Evolutionary conservation across 2,113 vertebrate genomes (phyloP).

Genomic region (Triplophysa tibetana): DNA sequence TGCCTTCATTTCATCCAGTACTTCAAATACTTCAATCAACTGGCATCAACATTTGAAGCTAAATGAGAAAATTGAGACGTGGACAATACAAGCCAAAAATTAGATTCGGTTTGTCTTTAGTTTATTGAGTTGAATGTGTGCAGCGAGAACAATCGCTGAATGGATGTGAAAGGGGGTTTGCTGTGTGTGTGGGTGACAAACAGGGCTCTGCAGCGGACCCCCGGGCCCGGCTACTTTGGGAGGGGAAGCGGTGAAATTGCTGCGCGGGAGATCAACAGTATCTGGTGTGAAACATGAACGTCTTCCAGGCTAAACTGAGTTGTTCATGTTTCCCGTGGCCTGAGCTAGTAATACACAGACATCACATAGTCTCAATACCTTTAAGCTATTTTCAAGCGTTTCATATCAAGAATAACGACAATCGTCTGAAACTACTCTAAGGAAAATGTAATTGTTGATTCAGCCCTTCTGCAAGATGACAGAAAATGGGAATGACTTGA

Average conservation of each 20-base stretch:
- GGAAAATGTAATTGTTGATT: constrained; percentile 10
- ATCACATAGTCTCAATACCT: constrained; percentile 9
- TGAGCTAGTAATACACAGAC: constrained; percentile 43
- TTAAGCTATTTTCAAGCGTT: constrained; percentile 52
- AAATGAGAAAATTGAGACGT: background rate
- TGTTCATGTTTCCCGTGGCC: constrained; percentile 65
- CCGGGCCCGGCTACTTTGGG: constrained; percentile 43
- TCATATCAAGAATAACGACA: constrained; percentile 52
- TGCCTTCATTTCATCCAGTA: background rate
- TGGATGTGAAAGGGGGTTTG: constrained; percentile 39
- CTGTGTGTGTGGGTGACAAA: constrained; percentile 25
- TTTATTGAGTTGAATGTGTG: constrained; percentile 27
- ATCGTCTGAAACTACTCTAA: constrained; percentile 19
- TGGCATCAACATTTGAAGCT: background rate
- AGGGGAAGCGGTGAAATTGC: constrained; percentile 45
- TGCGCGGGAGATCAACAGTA: constrained; percentile 60
- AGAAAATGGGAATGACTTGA: constrained; percentile 8
- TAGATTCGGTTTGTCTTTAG: constrained; percentile 20
- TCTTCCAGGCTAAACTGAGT: constrained; percentile 58
- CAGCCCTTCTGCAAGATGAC: background rate
- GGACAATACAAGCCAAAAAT: constrained; percentile 27
- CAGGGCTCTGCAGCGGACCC: constrained; percentile 12
- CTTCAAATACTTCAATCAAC: background rate
- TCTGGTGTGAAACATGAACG: constrained; percentile 63
- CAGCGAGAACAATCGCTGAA: constrained; percentile 43